A percentile compares a stretch with the other conserved stretches of the same genome.
These are phyloP conservation scores for Eristalis arbustorum DNA, from an alignment of 2,888 invertebrate genomes.

Conservation along the genomic window DNA sequence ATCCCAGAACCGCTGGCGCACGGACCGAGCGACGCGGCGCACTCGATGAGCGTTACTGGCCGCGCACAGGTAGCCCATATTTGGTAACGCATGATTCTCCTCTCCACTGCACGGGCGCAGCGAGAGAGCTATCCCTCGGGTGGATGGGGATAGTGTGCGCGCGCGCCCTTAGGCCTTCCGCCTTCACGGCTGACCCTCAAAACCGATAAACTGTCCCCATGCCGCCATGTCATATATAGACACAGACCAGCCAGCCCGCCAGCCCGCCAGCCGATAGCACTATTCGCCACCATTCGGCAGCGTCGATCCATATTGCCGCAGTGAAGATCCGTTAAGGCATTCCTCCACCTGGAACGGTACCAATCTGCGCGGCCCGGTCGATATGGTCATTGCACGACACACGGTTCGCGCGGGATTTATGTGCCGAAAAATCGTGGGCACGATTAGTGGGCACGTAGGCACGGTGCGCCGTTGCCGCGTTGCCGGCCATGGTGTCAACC, in stretches of 20 bases:
- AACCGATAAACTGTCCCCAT: constrained; percentile 48
- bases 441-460: constrained; percentile 40
- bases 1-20: background rate
- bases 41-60: constrained; percentile 5
- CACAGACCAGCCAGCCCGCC: background rate
- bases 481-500: constrained; percentile 28
- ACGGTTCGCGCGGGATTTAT: constrained; percentile 39
- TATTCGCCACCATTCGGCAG: background rate
- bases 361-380: constrained; percentile 37
- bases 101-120: background rate
- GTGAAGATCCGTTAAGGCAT: constrained; percentile 65
- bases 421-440: constrained; percentile 65
- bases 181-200: constrained; percentile 62
- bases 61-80: constrained; percentile 67
- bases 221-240: constrained; percentile 11
- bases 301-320: constrained; percentile 44
- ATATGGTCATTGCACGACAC: constrained; percentile 63
- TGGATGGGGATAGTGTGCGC: constrained; percentile 60
- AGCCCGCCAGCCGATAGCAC: constrained; percentile 25
- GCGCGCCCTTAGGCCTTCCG: constrained; percentile 68
- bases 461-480: background rate
- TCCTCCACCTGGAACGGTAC: constrained; percentile 67
- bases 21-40: constrained; percentile 1
- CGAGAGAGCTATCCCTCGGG: constrained; percentile 45
- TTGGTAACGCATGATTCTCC: constrained; percentile 70